Base-by-base conservation (phyloP, 2,113 vertebrate species). In the Scatophagus argus region DNA sequence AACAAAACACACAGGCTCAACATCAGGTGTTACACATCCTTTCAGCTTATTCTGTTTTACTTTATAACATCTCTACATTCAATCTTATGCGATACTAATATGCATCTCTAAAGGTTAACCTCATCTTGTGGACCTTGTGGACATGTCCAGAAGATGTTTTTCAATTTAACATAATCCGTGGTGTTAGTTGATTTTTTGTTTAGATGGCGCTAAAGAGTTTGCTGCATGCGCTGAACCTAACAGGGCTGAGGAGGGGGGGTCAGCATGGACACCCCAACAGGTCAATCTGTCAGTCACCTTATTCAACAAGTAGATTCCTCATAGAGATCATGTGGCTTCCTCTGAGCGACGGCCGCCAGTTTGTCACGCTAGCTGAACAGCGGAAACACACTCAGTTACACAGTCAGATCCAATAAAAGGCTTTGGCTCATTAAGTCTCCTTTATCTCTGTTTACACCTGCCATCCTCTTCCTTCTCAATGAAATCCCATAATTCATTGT, bases 401-500 rank as follows among this genome's bases (percentile, higher is more conserved):
- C 77, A 51, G 60, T 36, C 27, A 66, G 34, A 74, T 19, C 36
- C 71, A 81, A 72, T 70, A 85, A 88, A 75, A 43, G 54, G 34
- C 74, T 82, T 4, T 44, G 43, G 56, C 73, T 81, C 84, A 78
- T 88, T 87, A 87, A 74, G 66, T 66, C 63, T 58, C 36, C 21
- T 63, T 74, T 29, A 47, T 76, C 59, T 78, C 49, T 79, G 79
- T 82, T 85, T 79, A 69, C 66, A 56, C 77, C 69, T 63, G 5
- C 32, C 62, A 36, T 13, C 12, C 60, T 25, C 38, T 11, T n/a
- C 21, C 46, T 21, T 31, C 71, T 44, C 64, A 67, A 34, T 51
- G 29, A 65, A 59, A 65, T 67, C 73, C 73, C 51, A 66, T 85
- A 65, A 87, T 79, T 86, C 81, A 86, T 55, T 72, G 78, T 2